Conservation (phyloP, 1,140 invertebrate species). For the Akabosia matsudoensis region DNA sequence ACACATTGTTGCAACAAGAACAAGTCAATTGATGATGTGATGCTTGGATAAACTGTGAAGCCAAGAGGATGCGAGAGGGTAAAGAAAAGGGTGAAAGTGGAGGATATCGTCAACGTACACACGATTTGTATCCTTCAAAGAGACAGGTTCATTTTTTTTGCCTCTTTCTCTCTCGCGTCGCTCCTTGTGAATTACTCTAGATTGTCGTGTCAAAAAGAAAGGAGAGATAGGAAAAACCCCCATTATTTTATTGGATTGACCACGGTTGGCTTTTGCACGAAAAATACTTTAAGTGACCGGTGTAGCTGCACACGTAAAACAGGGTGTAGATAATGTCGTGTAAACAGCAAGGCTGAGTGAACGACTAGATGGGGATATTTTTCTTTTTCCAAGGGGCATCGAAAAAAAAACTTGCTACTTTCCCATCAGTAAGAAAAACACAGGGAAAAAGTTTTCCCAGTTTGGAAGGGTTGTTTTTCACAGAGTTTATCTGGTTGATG, state of each 20-base stretch:
- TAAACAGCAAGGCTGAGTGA: neutral
- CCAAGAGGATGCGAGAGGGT: neutral
- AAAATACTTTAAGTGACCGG: slow-evolving; percentile 17
- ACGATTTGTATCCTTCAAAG: slow-evolving; percentile 19
- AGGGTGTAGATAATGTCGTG: slow-evolving; percentile 10
- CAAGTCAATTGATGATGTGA: slow-evolving; percentile 23
- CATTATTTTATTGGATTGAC: slow-evolving; percentile 25
- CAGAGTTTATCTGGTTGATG: slow-evolving; percentile 17
- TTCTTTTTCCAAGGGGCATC: neutral
- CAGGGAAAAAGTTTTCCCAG: neutral
- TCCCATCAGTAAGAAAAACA: neutral
- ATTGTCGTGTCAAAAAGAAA: neutral
- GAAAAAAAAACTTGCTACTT: neutral
- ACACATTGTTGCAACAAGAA: slow-evolving; percentile 15
- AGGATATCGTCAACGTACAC: neutral
- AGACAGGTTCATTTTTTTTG: slow-evolving; percentile 14
- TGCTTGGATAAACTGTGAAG: slow-evolving; percentile 3
- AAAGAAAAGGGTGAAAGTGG: slow-evolving; percentile 9
- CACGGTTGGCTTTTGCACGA: neutral
- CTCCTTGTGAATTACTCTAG: too few species aligned
- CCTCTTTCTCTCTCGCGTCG: neutral
- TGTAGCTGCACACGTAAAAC: neutral
- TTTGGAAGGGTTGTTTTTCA: slow-evolving; percentile 16
- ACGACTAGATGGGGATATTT: too few species aligned
- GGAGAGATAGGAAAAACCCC: neutral